Evolutionary conservation across 2,888 invertebrate species (phyloP), one percentile per base, ranked within the genome.

Genomic region (Bellardia bayeri): DNA sequence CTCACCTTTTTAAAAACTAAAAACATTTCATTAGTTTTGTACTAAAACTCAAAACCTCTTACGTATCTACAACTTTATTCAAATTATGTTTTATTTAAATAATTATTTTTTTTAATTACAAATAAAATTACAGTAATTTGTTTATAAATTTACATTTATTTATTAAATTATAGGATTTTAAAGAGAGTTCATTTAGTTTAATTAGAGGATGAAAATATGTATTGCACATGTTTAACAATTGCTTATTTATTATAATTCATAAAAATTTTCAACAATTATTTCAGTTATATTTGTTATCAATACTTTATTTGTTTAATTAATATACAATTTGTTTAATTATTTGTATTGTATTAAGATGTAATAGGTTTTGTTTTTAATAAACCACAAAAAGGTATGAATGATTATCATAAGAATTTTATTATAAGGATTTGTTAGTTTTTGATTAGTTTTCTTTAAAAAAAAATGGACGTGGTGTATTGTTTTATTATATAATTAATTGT

Each of bases 151-250:
- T 84, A 87, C 84, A 87, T 40, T 74, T 45, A 61, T 23, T 86
- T 51, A 13, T 86, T 68, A 71, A 66, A 56, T 78, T 82, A 80
- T 68, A 85, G 63, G 63, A 80, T 45, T 68, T 66, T 51, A 33
- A 71, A 82, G 51, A 74, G 37, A 45, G 30, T 56, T 72, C 11
- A 30, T 51, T 80, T 71, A 51, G 40, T 71, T 71, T 45, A 5
- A 63, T 83, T 45, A 45, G 58, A 72, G 42, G 45, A 76, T 63
- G 69, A 76, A 71, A 64, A 63, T 16, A 61, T 87, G 63, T 82
- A 82, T 87, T 87, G 84, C 87, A 87, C 84, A 87, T 78, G 33
- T 79, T 87, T 82, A 85, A 87, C 84, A 85, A 79, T 85, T 87
- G 85, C 84, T 87, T 82, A 82, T 61, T 68, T 68, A 16, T 66